Percentiles rank a stretch among this genome's conserved stretches.
These are phyloP conservation scores for Metellina segmentata DNA, from an alignment of 2,888 invertebrate species.

Conservation along the genomic window DNA sequence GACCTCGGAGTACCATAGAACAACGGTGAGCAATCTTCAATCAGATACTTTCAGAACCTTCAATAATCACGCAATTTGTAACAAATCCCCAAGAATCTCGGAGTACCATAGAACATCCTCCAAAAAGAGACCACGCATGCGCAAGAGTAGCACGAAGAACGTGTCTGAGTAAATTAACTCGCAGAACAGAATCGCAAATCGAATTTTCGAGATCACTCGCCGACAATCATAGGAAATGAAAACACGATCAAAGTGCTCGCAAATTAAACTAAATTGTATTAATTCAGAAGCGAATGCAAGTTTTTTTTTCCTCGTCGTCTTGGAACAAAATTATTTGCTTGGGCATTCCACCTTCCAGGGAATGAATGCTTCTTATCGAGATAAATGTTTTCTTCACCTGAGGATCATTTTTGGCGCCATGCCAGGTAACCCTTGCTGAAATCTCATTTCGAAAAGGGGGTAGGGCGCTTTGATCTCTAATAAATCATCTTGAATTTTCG, in stretches of 20 bases:
- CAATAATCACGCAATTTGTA: too few relatives aligned
- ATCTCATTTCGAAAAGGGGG: not conserved
- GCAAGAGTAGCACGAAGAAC: not conserved
- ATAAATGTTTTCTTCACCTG: conserved; percentile 11
- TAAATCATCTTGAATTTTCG: not conserved
- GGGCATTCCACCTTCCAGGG: not conserved
- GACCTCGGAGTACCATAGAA: too few relatives aligned
- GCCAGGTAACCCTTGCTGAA: conserved; percentile 1
- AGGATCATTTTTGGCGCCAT: not conserved
- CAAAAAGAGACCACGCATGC: not conserved
- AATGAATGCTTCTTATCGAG: not conserved
- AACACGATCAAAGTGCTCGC: not conserved
- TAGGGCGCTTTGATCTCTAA: not conserved
- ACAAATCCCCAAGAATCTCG: too few relatives aligned
- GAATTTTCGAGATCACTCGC: not conserved
- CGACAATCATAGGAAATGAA: not conserved
- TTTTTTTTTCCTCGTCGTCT: not conserved
- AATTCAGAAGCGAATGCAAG: not conserved
- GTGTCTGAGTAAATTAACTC: not conserved
- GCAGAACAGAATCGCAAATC: not conserved
- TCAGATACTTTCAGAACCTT: too few relatives aligned
- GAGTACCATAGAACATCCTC: not conserved
- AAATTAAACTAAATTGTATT: not conserved
- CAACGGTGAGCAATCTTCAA: too few relatives aligned
- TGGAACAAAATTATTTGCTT: not conserved